phyloP scores from a whole-genome alignment of 2,113 vertebrate genomes.

The Callorhinus ursinus region DNA sequence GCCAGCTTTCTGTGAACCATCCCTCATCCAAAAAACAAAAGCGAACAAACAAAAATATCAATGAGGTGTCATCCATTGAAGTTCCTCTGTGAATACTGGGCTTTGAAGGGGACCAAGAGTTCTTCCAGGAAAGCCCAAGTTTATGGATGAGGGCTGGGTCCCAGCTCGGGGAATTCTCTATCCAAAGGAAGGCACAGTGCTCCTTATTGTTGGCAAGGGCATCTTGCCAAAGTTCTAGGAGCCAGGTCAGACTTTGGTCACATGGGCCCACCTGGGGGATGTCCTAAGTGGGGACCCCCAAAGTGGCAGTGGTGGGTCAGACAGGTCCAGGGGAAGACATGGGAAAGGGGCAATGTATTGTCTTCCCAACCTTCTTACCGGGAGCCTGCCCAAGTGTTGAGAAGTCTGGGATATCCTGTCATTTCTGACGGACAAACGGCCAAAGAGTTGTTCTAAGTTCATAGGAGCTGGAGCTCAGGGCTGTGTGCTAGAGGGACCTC shows the following conservation, averaged over 20 bases:
- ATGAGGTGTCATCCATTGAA: rapidly evolving
- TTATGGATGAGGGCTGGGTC: neutral
- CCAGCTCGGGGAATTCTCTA: neutral
- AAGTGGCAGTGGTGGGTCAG: neutral
- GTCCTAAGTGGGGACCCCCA: neutral
- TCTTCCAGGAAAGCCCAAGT: neutral
- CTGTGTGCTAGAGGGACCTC: neutral
- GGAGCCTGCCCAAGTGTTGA: rapidly evolving
- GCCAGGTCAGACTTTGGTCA: neutral
- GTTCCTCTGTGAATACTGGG: neutral
- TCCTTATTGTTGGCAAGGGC: neutral
- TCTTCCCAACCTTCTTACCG: neutral
- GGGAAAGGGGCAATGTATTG: neutral
- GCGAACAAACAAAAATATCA: neutral
- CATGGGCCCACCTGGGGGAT: neutral
- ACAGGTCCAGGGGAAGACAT: neutral
- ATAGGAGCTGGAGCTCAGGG: too few relatives aligned
- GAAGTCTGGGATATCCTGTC: too few relatives aligned
- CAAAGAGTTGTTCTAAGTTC: neutral
- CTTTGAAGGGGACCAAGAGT: neutral
- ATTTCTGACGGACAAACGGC: neutral
- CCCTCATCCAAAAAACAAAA: neutral
- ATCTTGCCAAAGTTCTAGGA: neutral
- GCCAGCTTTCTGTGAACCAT: neutral
- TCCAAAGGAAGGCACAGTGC: neutral